Evolutionary conservation across 1,140 invertebrate species (phyloP).

Genomic region (Lerema accius): DNA sequence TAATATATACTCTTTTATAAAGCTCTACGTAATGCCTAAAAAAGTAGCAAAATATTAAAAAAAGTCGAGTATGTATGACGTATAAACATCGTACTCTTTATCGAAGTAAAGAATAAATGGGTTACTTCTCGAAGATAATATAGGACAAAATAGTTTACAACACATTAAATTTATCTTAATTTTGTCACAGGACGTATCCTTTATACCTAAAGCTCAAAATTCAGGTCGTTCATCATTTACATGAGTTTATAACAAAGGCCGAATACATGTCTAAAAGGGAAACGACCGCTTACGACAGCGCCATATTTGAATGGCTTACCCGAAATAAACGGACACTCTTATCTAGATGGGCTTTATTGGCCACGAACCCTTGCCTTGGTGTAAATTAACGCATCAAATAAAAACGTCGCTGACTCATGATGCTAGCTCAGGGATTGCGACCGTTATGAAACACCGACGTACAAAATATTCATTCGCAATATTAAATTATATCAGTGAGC

Average conservation of each 20-base stretch:
- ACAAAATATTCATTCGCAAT: conserved; percentile 25
- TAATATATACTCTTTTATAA: no score
- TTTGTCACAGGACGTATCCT: not conserved
- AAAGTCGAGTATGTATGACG: no score
- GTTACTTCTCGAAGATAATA: no score
- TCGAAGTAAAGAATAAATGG: no score
- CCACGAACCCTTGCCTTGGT: conserved; percentile 10
- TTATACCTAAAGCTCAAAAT: conserved; percentile 1
- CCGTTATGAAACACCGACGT: conserved; percentile 27
- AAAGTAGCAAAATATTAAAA: no score
- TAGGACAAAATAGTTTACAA: conserved; percentile 6
- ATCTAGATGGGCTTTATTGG: conserved; percentile 19
- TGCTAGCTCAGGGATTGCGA: conserved; percentile 11
- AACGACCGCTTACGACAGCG: conserved; percentile 8
- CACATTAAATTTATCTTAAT: conserved; percentile 17
- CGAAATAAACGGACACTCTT: conserved; percentile 8
- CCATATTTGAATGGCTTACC: conserved; percentile 19
- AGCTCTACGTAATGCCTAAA: no score
- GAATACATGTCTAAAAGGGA: conserved; percentile 17
- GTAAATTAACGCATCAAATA: conserved; percentile 21
- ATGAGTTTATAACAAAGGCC: conserved; percentile 23
- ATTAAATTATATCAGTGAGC: conserved; percentile 30
- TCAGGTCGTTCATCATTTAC: conserved; percentile 12
- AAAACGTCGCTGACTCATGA: conserved; percentile 18
- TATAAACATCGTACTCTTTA: no score